Evolutionary conservation across 2,888 invertebrate genomes (phyloP).

Genomic region (Drosophila testacea): DNA sequence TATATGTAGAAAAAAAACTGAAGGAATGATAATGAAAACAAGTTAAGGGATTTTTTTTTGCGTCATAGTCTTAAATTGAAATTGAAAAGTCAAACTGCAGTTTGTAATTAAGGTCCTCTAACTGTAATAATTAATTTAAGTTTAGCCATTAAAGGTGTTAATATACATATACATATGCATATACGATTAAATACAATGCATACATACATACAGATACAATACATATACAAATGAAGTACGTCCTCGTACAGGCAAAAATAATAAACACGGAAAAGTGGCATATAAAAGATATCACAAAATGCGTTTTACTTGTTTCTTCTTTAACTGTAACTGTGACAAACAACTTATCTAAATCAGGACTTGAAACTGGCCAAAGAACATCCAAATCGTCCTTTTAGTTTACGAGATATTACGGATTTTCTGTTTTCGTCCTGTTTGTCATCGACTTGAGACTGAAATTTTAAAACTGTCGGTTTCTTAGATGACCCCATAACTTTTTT

Average conservation of each 20-base stretch:
- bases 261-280: constrained; percentile 48
- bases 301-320: no score
- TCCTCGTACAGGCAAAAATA: constrained; percentile 23
- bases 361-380: no score
- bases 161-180: constrained; percentile 45
- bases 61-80: constrained; percentile 34
- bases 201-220: constrained; percentile 18
- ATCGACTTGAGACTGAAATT: no score
- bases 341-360: no score
- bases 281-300: constrained; percentile 21
- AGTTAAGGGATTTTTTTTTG: constrained; percentile 59
- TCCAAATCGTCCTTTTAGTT: no score
- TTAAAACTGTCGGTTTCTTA: no score
- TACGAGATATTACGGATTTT: no score
- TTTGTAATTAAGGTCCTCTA: constrained; percentile 63
- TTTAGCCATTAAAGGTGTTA: constrained; percentile 65
- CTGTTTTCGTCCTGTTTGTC: no score
- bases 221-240: constrained; percentile 14
- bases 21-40: constrained; percentile 29
- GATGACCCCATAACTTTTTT: no score
- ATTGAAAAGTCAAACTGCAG: constrained; percentile 48
- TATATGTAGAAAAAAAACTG: not conserved
- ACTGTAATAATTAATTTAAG: constrained; percentile 64
- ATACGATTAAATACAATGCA: constrained; percentile 16
- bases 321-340: no score